phyloP scores from a whole-genome alignment of 2,113 vertebrate species.

The Corythoichthys intestinalis region DNA sequence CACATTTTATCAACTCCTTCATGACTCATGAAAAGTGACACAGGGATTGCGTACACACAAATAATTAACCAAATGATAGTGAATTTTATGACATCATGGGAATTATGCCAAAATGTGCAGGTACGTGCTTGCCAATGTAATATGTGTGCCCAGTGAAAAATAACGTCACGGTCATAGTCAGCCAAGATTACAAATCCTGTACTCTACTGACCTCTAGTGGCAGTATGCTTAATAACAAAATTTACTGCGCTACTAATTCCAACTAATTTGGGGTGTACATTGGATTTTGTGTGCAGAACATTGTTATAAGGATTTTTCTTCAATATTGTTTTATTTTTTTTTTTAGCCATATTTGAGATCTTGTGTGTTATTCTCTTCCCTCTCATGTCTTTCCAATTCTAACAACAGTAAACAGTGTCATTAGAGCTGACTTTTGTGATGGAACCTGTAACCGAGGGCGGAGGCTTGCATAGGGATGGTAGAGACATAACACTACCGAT shows the following conservation, averaged over 20 bases:
- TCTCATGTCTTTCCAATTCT: not conserved
- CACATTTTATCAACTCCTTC: not conserved
- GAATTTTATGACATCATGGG: slow-evolving; percentile 54
- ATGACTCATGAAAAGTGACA: slow-evolving; percentile 7
- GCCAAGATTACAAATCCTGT: not conserved
- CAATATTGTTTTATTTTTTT: no score
- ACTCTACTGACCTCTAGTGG: slow-evolving; percentile 51
- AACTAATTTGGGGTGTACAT: no score
- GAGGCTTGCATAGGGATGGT: no score
- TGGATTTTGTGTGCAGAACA: no score
- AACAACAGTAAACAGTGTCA: not conserved
- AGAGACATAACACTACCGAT: no score
- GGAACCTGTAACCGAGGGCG: not conserved
- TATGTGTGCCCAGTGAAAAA: not conserved
- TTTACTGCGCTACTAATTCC: no score
- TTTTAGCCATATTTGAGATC: not conserved
- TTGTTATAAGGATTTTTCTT: no score
- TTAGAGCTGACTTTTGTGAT: not conserved
- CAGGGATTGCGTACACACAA: slow-evolving; percentile 8
- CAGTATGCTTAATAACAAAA: not conserved
- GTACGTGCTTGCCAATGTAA: slow-evolving; percentile 24
- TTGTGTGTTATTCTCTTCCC: not conserved
- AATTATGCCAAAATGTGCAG: slow-evolving; percentile 31
- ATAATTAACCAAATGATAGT: slow-evolving; percentile 41
- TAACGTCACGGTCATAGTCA: not conserved